These are phyloP conservation scores for Loripinus fragilis DNA, from an alignment of 2,888 invertebrate genomes.

Conservation along the genomic window DNA sequence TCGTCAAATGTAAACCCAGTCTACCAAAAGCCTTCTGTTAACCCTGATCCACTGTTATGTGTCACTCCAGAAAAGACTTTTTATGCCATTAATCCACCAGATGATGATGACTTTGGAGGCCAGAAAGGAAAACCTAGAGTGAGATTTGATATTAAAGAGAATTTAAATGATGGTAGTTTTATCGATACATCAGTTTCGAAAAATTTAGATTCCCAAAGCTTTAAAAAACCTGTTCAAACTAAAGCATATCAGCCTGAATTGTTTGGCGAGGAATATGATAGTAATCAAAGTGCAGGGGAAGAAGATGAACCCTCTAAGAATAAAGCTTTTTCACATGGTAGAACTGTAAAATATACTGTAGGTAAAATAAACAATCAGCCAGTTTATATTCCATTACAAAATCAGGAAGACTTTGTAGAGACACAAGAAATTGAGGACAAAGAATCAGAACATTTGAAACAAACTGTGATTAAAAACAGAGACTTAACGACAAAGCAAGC, in stretches of 20 bases:
- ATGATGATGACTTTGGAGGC: neutral
- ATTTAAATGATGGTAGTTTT: constrained; percentile 30
- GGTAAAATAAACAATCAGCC: constrained; percentile 42
- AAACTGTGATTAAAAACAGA: constrained; percentile 6
- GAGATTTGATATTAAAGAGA: constrained; percentile 68
- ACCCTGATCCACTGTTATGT: constrained; percentile 68
- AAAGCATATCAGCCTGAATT: constrained; percentile 60
- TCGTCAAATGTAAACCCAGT: neutral
- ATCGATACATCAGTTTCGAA: constrained; percentile 26
- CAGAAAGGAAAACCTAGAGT: constrained; percentile 54
- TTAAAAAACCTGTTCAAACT: constrained; percentile 38
- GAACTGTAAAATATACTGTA: constrained; percentile 57
- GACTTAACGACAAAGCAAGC: constrained; percentile 3
- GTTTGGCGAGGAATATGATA: constrained; percentile 55
- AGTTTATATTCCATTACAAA: constrained; percentile 41
- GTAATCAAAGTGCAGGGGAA: constrained; percentile 1
- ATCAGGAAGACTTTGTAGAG: neutral
- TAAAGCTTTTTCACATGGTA: constrained; percentile 35
- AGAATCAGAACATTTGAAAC: constrained; percentile 22
- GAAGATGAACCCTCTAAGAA: constrained; percentile 5
- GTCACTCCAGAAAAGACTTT: constrained; percentile 71
- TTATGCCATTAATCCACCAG: constrained; percentile 4
- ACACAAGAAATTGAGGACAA: neutral
- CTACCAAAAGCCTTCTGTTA: constrained; percentile 37
- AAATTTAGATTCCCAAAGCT: constrained; percentile 32